phyloP scores from a whole-genome alignment of 2,888 invertebrate species.

The Drosophila paucipuncta region DNA sequence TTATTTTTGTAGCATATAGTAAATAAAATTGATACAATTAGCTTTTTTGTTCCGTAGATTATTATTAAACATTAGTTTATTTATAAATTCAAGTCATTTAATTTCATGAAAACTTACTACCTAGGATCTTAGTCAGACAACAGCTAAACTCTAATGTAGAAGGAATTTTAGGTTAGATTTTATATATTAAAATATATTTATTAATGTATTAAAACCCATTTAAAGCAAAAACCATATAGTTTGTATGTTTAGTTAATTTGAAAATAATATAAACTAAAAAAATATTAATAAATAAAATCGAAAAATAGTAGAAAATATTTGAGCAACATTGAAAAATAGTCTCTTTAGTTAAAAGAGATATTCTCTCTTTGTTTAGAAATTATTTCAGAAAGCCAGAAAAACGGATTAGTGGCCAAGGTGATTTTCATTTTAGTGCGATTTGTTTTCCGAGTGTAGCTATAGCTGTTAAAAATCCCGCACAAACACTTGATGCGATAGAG shows the following conservation, averaged over 20 bases:
- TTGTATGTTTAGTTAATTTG: not conserved
- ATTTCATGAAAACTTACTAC: not conserved
- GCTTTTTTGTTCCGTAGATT: too few relatives aligned
- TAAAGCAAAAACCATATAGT: not conserved
- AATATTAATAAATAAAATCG: not conserved
- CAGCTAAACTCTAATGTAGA: not conserved
- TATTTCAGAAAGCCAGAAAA: not conserved
- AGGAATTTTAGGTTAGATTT: not conserved
- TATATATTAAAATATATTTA: not conserved
- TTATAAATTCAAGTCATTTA: not conserved
- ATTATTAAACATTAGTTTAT: not conserved
- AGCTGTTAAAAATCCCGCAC: conserved; percentile 39
- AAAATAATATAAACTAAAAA: not conserved
- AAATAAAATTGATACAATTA: too few relatives aligned
- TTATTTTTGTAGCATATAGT: not conserved
- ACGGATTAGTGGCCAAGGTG: not conserved
- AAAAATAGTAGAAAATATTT: not conserved
- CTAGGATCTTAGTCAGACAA: not conserved
- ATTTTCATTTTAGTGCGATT: not conserved
- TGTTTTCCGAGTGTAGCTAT: not conserved
- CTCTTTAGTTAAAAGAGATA: not conserved
- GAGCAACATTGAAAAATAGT: not conserved
- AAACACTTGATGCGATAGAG: conserved; percentile 41
- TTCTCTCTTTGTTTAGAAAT: not conserved
- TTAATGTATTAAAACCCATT: not conserved